Evolutionary conservation across 2,888 invertebrate genomes (phyloP).

Genomic region (Steinernema carpocapsae): DNA sequence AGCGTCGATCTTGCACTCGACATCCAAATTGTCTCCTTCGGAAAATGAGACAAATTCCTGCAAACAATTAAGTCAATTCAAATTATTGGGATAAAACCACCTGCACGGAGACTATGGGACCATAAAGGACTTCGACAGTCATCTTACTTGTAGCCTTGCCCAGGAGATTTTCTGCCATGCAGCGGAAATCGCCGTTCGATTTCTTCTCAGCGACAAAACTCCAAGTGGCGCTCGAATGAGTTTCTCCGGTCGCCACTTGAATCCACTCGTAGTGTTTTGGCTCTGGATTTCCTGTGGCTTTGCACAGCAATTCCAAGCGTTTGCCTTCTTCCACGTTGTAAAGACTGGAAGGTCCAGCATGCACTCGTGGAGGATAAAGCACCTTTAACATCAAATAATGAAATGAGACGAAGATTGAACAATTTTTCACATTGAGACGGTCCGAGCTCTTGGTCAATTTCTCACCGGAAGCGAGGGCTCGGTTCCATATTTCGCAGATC

Average conservation of each 20-base stretch:
- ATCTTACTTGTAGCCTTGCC: constrained; percentile 74
- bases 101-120: constrained; percentile 54
- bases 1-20: constrained; percentile 87
- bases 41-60: too few relatives aligned
- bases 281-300: constrained; percentile 84
- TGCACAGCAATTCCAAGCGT: constrained; percentile 83
- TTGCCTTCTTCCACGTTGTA: constrained; percentile 85
- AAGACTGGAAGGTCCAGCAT: constrained; percentile 78
- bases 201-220: constrained; percentile 53
- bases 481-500: constrained; percentile 60
- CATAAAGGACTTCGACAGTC: constrained; percentile 60
- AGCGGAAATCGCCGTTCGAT: constrained; percentile 82
- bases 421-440: constrained; percentile 64
- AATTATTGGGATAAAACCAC: constrained; percentile 37
- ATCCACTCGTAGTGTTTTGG: constrained; percentile 70
- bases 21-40: constrained; percentile 82
- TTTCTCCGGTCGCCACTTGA: constrained; percentile 56
- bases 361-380: constrained; percentile 86
- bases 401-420: too few relatives aligned
- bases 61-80: constrained; percentile 11
- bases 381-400: constrained; percentile 48
- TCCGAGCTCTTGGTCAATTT: constrained; percentile 48
- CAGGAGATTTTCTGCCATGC: constrained; percentile 82
- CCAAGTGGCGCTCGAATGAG: constrained; percentile 52
- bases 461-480: constrained; percentile 55